phyloP scores from a whole-genome alignment of 2,797 vertebrate genomes.

The Artibeus jamaicensis region DNA sequence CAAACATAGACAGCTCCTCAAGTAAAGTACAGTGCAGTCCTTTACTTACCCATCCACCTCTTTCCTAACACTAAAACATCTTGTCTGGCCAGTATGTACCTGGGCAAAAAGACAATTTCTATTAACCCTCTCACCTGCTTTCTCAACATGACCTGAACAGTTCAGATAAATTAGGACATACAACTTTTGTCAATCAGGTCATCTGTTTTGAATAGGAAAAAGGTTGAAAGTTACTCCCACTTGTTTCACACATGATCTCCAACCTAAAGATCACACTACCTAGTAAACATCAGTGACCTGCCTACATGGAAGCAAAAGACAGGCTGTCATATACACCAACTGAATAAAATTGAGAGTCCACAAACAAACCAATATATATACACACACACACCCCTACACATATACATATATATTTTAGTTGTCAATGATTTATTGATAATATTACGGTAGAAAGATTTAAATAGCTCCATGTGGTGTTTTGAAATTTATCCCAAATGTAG shows the following conservation, averaged over 20 bases:
- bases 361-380: not conserved
- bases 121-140: not conserved
- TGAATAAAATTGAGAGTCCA: not conserved
- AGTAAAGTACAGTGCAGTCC: not conserved
- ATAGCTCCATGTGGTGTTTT: too few species aligned
- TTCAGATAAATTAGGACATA: not conserved
- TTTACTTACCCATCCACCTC: not conserved
- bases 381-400: too few species aligned
- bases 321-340: not conserved
- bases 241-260: not conserved
- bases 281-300: not conserved
- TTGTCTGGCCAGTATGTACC: not conserved
- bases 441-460: too few species aligned
- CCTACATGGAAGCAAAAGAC: not conserved
- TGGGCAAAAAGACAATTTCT: not conserved
- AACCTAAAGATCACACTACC: not conserved
- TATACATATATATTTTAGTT: too few species aligned
- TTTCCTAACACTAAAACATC: not conserved
- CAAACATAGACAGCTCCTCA: not conserved
- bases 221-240: not conserved
- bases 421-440: too few species aligned
- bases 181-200: slow-evolving; percentile 23
- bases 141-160: not conserved
- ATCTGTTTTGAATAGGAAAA: not conserved
- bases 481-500: too few species aligned